phyloP scores from a whole-genome alignment of 1,140 invertebrate species.

The Chlorops oryzae region DNA sequence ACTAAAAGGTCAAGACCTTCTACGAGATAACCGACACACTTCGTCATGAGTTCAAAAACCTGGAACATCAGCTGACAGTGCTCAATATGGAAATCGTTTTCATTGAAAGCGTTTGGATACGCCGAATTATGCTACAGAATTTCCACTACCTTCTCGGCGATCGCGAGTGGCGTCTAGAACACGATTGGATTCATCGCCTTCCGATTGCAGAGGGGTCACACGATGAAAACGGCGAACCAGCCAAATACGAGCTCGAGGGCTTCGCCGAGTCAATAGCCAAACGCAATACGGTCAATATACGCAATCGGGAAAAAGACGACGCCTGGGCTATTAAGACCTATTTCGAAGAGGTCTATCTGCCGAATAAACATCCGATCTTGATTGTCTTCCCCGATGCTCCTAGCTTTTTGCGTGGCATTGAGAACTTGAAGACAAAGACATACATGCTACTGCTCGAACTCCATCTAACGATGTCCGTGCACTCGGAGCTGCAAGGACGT shows the following conservation, averaged over 20 bases:
- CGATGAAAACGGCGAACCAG: constrained; percentile 5
- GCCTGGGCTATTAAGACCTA: constrained; percentile 42
- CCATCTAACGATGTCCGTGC: constrained; percentile 36
- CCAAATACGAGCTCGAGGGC: constrained; percentile 22
- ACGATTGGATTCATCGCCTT: constrained; percentile 43
- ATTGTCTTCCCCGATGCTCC: constrained; percentile 35
- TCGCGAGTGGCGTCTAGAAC: constrained; percentile 35
- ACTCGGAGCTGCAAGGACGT: constrained; percentile 33
- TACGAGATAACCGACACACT: constrained; percentile 36
- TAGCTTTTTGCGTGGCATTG: constrained; percentile 29
- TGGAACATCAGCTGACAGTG: constrained; percentile 35
- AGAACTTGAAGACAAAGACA: constrained; percentile 36
- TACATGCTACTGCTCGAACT: constrained; percentile 40
- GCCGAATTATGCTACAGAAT: constrained; percentile 42
- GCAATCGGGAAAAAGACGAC: constrained; percentile 37
- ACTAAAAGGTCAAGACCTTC: constrained; percentile 26
- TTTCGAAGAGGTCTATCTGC: constrained; percentile 37
- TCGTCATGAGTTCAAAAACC: constrained; percentile 26
- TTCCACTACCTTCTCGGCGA: constrained; percentile 42
- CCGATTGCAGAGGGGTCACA: constrained; percentile 1
- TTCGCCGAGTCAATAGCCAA: constrained; percentile 36
- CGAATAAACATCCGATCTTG: constrained; percentile 32
- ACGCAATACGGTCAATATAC: constrained; percentile 34
- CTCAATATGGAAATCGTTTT: constrained; percentile 45
- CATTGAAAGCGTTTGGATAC: constrained; percentile 41